These are phyloP conservation scores for Neelides sp. DNA, from an alignment of 1,140 invertebrate species.

Conservation along the genomic window DNA sequence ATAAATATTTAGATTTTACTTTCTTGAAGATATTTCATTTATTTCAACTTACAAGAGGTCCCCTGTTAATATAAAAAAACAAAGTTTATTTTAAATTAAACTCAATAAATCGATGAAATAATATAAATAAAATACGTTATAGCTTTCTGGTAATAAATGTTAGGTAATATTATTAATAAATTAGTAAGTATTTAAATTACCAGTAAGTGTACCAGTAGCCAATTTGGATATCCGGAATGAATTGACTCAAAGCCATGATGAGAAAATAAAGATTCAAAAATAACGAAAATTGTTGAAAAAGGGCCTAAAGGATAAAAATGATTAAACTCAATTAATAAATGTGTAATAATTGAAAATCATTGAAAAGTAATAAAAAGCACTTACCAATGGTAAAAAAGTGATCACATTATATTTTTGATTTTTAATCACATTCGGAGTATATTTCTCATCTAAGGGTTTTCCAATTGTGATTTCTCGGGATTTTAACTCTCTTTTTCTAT, in stretches of 20 bases:
- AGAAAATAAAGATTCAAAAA: conserved; percentile 98
- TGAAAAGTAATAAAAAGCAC: conserved; percentile 18
- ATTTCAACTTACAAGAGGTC: conserved; percentile 58
- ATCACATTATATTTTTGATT: conserved; percentile 99
- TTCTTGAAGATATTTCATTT: background rate
- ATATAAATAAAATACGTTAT: no score
- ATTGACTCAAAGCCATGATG: conserved; percentile 94
- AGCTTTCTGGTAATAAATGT: background rate
- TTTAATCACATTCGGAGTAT: conserved; percentile 87
- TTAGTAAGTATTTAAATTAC: no score
- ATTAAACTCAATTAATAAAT: conserved; percentile 5
- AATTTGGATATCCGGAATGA: conserved; percentile 89
- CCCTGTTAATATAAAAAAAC: conserved; percentile 52
- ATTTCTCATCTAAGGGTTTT: conserved; percentile 45
- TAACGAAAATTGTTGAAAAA: conserved; percentile 98
- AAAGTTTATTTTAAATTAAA: background rate
- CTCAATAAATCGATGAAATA: background rate
- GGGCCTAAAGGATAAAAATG: conserved; percentile 46
- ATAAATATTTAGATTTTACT: background rate
- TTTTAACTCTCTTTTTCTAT: conserved; percentile 37
- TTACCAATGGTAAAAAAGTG: conserved; percentile 91
- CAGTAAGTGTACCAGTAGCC: conserved; percentile 92
- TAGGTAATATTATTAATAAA: no score
- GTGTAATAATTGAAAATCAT: background rate
- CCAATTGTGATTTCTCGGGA: conserved; percentile 42